Evolutionary conservation across 2,113 vertebrate genomes (phyloP), one percentile per base, ranked within the genome.

Genomic region (Callospermophilus lateralis): DNA sequence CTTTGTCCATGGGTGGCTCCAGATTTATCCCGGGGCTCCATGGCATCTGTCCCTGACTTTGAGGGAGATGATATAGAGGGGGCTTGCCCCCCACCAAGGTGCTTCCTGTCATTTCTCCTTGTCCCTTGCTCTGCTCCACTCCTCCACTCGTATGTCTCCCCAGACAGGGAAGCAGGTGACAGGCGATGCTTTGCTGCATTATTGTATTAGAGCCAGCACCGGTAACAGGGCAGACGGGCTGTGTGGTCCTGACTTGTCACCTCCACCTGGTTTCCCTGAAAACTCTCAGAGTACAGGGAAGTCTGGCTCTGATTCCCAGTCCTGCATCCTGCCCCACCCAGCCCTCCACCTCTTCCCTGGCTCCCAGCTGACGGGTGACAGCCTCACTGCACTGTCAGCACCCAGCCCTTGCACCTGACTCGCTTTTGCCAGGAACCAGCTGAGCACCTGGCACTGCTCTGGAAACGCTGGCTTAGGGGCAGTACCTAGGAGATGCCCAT

Each of bases 231-330:
- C 0, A 0, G 84, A 58, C 80, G 8, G 92, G 95, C 89, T 65
- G 68, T 24, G 32, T 37, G 77, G 79, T 55, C 90, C 28, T 0
- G 19, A 51, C 65, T 70, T 0, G 90, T 80, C 70, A 48, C 90
- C 37, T 92, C 45, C 32, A 24, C 53, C 15, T 77, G 89, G 93
- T 76, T 84, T 90, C 76, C 79, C 87, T 8, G 92, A 77, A 97
- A 80, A 77, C 81, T 45, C 63, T 78, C 93, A 42, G 90, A 93
- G 92, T 74, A 32, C 37, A 77, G 42, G 68, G 63, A 70, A 76
- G 58, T 74, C 39, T 65, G 55, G 86, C 55, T 28, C 48, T 20
- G 74, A 5, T 67, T 85, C 61, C 63, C 83, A 76, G 89, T 73
- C 26, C 39, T 68, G 79, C 26, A 3, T 22, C 70, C 28, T 34